Evolutionary conservation across 2,888 invertebrate species (phyloP).

Genomic region (Aphelenchoides bicaudatus): DNA sequence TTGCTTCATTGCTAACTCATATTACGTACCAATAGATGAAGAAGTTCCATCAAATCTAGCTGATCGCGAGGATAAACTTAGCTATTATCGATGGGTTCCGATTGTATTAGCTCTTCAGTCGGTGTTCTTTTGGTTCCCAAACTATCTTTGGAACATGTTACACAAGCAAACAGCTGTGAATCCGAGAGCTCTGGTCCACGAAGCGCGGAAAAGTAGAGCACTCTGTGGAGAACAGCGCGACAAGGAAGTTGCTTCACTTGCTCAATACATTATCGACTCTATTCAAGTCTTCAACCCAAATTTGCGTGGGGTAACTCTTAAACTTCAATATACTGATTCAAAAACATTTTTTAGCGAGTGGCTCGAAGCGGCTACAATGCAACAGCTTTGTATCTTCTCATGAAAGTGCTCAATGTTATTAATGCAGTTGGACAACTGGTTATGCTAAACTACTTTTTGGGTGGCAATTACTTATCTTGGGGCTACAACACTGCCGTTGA

Average conservation of each 20-base stretch:
- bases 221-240: constrained; percentile 40
- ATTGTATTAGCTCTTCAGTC: constrained; percentile 62
- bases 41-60: constrained; percentile 24
- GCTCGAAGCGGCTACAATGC: constrained; percentile 48
- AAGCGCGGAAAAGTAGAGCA: constrained; percentile 29
- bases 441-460: constrained; percentile 62
- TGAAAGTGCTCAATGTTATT: constrained; percentile 61
- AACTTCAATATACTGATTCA: neutral
- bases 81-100: constrained; percentile 52
- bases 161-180: constrained; percentile 50
- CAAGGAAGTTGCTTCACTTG: constrained; percentile 38
- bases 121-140: constrained; percentile 62
- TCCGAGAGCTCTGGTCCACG: constrained; percentile 34
- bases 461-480: constrained; percentile 49
- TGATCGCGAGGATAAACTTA: constrained; percentile 40
- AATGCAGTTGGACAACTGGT: constrained; percentile 62
- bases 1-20: constrained; percentile 50
- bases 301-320: constrained; percentile 18
- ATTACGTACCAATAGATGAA: constrained; percentile 45
- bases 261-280: constrained; percentile 42
- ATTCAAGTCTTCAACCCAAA: constrained; percentile 33
- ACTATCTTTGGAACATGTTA: constrained; percentile 61
- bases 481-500: constrained; percentile 41
- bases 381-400: constrained; percentile 60
- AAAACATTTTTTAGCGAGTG: constrained; percentile 5